Base-by-base conservation (phyloP, 2,888 invertebrate genomes). In the Caenorhabditis sp. region DNA sequence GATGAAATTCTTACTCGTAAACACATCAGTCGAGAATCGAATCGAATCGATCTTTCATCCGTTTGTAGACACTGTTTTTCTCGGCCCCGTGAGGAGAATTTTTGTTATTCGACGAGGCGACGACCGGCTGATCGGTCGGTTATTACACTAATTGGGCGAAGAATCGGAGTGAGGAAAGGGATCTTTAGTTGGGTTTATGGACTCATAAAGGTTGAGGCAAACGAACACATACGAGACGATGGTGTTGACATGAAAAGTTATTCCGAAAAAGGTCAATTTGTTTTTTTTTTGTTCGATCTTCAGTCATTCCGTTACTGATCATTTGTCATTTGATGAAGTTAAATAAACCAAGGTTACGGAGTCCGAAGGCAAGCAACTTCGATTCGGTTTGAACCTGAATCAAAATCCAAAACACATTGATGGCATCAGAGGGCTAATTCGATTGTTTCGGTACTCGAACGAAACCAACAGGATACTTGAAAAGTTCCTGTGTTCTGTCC, bases 31-130 rank as follows among this genome's bases (percentile, higher is more conserved):
- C 61, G 35, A 37, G 44, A 61, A 40, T 32, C 51, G 18, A 58
- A 20, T 50, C 50, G 47, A 65, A 65, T 69, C 58, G 55, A 69
- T 69, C 58, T 69, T 69, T 69, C 69, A 69, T 50, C 69, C 58
- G 58, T 50, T 58, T 50, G n/a, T 58, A 58, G n/a, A 67, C 28
- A 40, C 26, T 65, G 24, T 51, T 53, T 51, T 53, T 67, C 35
- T 40, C 40, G 40, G 13, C 32, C 32, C 32, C 5, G 22, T 28
- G 5, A n/a, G 32, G 51, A 20, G 50, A 20, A 67, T 53, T 64
- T 22, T 65, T 74, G 72, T 65, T 74, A 58, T 74, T 74, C 65
- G 65, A 22, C 32, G 32, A 20, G 47, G 32, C 53, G 18, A 44
- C 53, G 18, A 44, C 22, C 53, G 20, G 37, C 61, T 61, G 61